These are phyloP conservation scores for Argopecten irradians DNA, from an alignment of 1,140 invertebrate genomes.

Conservation along the genomic window DNA sequence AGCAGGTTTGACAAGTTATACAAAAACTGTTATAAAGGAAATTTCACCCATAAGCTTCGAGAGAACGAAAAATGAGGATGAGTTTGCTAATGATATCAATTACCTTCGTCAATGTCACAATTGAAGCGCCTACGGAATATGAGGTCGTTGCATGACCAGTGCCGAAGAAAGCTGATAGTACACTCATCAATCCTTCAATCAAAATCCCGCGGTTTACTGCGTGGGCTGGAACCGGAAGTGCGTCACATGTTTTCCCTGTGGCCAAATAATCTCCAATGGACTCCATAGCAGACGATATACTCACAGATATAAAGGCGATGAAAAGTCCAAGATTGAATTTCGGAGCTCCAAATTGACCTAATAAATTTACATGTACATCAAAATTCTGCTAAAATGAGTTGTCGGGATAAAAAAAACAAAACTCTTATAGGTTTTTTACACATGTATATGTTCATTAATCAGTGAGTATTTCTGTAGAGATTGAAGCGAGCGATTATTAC, in stretches of 20 bases:
- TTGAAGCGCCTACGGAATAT: constrained; percentile 76
- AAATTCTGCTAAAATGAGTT: no score
- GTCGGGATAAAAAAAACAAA: no score
- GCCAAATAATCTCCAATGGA: constrained; percentile 78
- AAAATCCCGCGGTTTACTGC: constrained; percentile 85
- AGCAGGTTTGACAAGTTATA: no score
- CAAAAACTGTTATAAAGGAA: no score
- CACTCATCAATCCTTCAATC: constrained; percentile 88
- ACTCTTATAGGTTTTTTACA: no score
- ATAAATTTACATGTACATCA: not conserved
- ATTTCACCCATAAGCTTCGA: no score
- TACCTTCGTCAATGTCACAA: constrained; percentile 61
- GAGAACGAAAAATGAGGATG: not conserved
- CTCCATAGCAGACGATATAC: constrained; percentile 75
- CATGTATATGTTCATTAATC: no score
- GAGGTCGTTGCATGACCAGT: constrained; percentile 89
- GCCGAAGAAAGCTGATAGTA: constrained; percentile 88
- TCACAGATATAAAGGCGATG: constrained; percentile 74
- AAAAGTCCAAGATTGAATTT: constrained; percentile 71
- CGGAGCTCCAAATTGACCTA: constrained; percentile 76
- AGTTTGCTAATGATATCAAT: not conserved
- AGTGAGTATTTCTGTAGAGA: no score
- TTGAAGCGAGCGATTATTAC: no score
- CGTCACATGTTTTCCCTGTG: constrained; percentile 70
- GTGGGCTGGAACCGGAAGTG: constrained; percentile 73